A percentile compares a stretch with the other conserved stretches of the same genome.
Evolutionary conservation across 2,797 vertebrate genomes (phyloP).

Genomic region (Anguilla megastoma): DNA sequence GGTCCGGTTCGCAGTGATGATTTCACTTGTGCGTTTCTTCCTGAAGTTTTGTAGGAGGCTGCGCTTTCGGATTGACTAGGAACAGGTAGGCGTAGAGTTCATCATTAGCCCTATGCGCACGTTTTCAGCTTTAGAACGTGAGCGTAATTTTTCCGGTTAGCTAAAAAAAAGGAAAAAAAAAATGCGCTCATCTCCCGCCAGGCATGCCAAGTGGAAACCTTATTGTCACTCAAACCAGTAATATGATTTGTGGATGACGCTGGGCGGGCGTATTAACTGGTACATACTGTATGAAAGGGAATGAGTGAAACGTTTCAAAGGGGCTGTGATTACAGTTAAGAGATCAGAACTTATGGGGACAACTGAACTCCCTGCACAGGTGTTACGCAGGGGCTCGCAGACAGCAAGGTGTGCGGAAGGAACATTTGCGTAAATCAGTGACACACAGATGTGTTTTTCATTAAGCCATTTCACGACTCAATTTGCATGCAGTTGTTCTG

Average conservation of each 20-base stretch:
- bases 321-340: constrained; percentile 66
- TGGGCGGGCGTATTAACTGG: constrained; percentile 18
- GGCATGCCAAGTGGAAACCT: constrained; percentile 69
- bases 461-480: background rate
- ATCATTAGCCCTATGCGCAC: constrained; percentile 28
- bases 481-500: background rate
- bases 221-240: constrained; percentile 61
- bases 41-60: constrained; percentile 15
- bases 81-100: constrained; percentile 64
- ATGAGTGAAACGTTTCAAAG: constrained; percentile 51
- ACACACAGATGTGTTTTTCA: background rate
- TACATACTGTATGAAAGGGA: constrained; percentile 51
- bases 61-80: constrained; percentile 48
- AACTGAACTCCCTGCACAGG: constrained; percentile 63
- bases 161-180: constrained; percentile 36
- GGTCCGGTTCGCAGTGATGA: constrained; percentile 2
- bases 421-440: background rate
- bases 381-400: constrained; percentile 39
- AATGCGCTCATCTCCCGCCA: constrained; percentile 65
- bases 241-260: constrained; percentile 34
- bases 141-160: constrained; percentile 54
- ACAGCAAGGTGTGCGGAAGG: background rate
- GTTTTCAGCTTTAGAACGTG: constrained; percentile 43
- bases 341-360: constrained; percentile 71
- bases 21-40: constrained; percentile 27